A percentile compares a stretch with the other conserved stretches of the same genome.
phyloP scores from a whole-genome alignment of 2,797 vertebrate species.

The Sebastes hopkinsi region DNA sequence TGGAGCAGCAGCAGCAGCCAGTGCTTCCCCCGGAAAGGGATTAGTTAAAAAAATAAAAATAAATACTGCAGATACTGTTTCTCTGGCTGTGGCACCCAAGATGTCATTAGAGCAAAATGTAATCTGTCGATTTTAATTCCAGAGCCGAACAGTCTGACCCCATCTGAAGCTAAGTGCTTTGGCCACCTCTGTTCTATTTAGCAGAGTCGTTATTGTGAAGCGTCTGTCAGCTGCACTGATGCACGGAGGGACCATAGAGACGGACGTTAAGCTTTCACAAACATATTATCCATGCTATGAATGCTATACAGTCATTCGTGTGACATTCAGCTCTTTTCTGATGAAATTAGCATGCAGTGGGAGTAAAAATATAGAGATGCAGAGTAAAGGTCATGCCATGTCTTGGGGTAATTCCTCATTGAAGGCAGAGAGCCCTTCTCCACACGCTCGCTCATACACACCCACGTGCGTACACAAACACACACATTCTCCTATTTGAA shows the following conservation, averaged over 20 bases:
- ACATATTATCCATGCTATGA: constrained; percentile 17
- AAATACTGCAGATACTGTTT: constrained; percentile 51
- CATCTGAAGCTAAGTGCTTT: constrained; percentile 53
- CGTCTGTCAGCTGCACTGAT: constrained; percentile 25
- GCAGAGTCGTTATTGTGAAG: constrained; percentile 48
- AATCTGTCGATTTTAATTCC: constrained; percentile 70
- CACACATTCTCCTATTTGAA: not conserved
- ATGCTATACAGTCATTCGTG: constrained; percentile 1
- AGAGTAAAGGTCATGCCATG: constrained; percentile 49
- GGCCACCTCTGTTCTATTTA: constrained; percentile 53
- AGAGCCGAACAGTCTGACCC: constrained; percentile 43
- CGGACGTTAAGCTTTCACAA: constrained; percentile 17
- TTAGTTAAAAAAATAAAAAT: constrained; percentile 44
- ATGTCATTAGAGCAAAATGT: constrained; percentile 65
- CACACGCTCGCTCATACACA: not conserved
- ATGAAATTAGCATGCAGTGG: not conserved
- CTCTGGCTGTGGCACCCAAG: constrained; percentile 51
- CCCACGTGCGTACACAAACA: not conserved
- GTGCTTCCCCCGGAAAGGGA: constrained; percentile 60
- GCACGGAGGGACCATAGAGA: not conserved
- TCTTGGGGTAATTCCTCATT: constrained; percentile 28
- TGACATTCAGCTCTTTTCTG: constrained; percentile 8
- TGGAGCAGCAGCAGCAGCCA: constrained; percentile 30
- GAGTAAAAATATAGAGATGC: constrained; percentile 2
- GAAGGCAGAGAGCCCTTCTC: not conserved